phyloP scores from a whole-genome alignment of 2,888 invertebrate genomes.

The Stratiomys singularior region DNA sequence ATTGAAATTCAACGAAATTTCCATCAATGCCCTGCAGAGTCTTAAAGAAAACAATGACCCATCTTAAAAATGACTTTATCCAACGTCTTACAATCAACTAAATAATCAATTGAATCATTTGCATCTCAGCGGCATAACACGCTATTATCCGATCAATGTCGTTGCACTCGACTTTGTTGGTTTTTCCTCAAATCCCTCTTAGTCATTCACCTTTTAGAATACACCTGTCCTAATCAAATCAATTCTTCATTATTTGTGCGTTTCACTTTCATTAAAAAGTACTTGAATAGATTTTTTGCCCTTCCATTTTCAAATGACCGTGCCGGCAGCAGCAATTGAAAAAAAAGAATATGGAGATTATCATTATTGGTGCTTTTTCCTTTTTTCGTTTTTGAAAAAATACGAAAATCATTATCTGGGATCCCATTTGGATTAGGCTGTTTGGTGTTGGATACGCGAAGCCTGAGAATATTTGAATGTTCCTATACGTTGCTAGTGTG shows the following conservation, averaged over 20 bases:
- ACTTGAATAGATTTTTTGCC: background rate
- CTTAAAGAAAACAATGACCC: background rate
- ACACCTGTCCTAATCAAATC: background rate
- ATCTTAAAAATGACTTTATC: slow-evolving; percentile 1
- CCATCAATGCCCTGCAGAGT: too few relatives aligned
- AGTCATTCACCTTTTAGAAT: background rate
- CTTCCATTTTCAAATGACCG: background rate
- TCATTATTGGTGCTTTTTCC: too few relatives aligned
- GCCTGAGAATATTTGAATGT: too few relatives aligned
- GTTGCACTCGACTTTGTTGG: background rate
- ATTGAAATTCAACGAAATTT: too few relatives aligned
- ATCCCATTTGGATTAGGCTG: too few relatives aligned
- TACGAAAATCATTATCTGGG: too few relatives aligned
- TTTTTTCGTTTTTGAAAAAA: too few relatives aligned
- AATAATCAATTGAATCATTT: background rate
- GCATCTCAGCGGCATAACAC: background rate
- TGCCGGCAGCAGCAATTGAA: too few relatives aligned
- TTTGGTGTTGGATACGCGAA: too few relatives aligned
- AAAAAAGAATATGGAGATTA: too few relatives aligned
- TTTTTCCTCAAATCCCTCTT: background rate
- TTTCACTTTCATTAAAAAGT: slow-evolving; percentile 8
- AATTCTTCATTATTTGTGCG: background rate
- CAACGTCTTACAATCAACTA: too few relatives aligned
- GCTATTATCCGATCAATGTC: background rate
- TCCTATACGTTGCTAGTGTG: too few relatives aligned